phyloP scores from a whole-genome alignment of 2,888 invertebrate species.

The Erpobdella octoculata region DNA sequence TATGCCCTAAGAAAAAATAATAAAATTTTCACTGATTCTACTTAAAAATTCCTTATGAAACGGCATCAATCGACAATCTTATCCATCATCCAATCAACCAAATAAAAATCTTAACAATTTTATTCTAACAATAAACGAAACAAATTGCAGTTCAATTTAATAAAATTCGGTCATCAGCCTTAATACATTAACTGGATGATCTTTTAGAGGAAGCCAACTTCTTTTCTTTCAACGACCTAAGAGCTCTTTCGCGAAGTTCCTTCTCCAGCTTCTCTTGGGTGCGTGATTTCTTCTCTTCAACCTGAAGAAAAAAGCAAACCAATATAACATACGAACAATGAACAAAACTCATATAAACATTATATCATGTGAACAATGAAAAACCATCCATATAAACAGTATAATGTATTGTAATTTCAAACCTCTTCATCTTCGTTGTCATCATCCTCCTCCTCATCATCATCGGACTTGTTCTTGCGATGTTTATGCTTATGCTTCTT shows the following conservation, averaged over 20 bases:
- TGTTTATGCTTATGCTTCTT: conserved; percentile 32
- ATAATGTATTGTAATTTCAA: too few species aligned
- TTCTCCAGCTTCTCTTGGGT: conserved; percentile 40
- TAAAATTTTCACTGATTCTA: too few species aligned
- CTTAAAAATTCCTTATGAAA: too few species aligned
- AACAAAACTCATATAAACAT: background rate
- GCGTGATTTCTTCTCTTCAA: conserved; percentile 7
- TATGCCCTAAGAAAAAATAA: too few species aligned
- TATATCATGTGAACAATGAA: background rate
- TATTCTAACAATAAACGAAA: background rate
- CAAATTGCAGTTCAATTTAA: background rate
- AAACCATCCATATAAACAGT: conserved; percentile 9
- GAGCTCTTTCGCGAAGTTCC: conserved; percentile 44
- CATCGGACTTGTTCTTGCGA: conserved; percentile 24
- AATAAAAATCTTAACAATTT: background rate
- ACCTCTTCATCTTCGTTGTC: conserved; percentile 31
- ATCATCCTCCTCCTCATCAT: conserved; percentile 31
- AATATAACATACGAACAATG: background rate
- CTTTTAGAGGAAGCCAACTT: conserved; percentile 27
- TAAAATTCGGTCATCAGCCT: background rate
- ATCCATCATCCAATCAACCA: background rate
- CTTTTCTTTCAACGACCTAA: conserved; percentile 42
- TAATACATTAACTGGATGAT: background rate
- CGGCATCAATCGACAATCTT: too few species aligned
- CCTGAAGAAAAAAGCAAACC: conserved; percentile 1